These are phyloP conservation scores for Eudyptes chrysolophus DNA, from an alignment of 2,113 vertebrate species.

Conservation along the genomic window DNA sequence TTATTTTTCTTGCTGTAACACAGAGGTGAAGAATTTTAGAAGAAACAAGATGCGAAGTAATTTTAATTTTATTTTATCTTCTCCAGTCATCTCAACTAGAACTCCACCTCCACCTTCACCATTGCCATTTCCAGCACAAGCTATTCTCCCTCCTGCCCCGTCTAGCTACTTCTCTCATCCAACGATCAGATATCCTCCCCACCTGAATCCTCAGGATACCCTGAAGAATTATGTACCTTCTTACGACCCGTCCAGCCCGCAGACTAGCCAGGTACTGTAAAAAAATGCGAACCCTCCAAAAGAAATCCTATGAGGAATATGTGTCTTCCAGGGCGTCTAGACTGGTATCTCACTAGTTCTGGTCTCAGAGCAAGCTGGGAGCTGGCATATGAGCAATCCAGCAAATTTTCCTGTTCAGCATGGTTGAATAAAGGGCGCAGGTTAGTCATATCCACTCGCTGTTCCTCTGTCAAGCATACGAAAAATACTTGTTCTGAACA, in stretches of 20 bases:
- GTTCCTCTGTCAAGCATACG: background rate
- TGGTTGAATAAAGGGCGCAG: background rate
- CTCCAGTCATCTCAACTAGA: constrained; percentile 88
- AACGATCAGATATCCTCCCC: constrained; percentile 93
- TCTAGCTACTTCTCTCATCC: constrained; percentile 90
- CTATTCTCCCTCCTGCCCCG: constrained; percentile 82
- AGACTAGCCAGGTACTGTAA: constrained; percentile 89
- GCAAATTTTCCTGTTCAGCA: background rate
- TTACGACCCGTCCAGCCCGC: constrained; percentile 93
- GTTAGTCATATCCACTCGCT: background rate
- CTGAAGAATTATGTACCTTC: constrained; percentile 95
- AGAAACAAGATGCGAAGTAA: too few species aligned
- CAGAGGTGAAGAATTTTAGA: too few species aligned
- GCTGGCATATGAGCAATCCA: background rate
- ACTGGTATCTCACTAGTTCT: too few species aligned
- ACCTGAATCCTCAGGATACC: constrained; percentile 91
- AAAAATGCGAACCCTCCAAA: background rate
- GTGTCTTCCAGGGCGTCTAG: background rate
- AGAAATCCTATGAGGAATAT: background rate
- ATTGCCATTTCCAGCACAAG: too few species aligned
- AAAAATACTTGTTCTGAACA: background rate
- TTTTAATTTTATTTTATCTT: too few species aligned
- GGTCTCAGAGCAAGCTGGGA: too few species aligned
- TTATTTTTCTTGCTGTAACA: background rate
- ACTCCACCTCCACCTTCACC: constrained; percentile 76